phyloP scores from a whole-genome alignment of 2,888 invertebrate genomes.

The Ormia ochracea region DNA sequence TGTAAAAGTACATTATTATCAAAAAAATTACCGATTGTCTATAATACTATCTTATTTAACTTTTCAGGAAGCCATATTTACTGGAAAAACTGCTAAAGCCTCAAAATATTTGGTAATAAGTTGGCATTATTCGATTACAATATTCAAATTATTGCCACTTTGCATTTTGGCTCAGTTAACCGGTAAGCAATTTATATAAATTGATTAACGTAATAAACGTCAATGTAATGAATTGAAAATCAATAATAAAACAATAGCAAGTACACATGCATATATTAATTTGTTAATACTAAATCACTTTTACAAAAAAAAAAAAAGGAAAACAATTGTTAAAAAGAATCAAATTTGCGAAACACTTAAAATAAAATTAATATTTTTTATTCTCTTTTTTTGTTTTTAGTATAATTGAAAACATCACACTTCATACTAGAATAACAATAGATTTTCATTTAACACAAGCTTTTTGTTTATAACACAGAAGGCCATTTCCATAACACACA shows the following conservation, averaged over 20 bases:
- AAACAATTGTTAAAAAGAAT: not conserved
- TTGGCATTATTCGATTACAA: not conserved
- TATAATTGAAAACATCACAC: not conserved
- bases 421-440: conserved; percentile 3
- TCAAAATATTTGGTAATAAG: too few species aligned
- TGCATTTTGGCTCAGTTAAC: not conserved
- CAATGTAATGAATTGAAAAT: not conserved
- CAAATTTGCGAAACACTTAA: conserved; percentile 40
- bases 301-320: not conserved
- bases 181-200: not conserved
- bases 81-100: too few species aligned
- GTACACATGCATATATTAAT: not conserved
- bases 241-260: not conserved
- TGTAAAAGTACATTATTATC: too few species aligned
- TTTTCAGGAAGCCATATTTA: too few species aligned
- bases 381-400: conserved; percentile 1
- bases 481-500: not conserved
- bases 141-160: conserved; percentile 10
- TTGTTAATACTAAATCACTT: conserved; percentile 22
- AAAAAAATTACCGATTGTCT: too few species aligned
- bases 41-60: too few species aligned
- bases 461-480: not conserved
- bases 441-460: conserved; percentile 1
- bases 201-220: not conserved
- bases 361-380: conserved; percentile 38